Conservation (phyloP, 2,888 invertebrate genomes). For the Girardia tigrina region DNA sequence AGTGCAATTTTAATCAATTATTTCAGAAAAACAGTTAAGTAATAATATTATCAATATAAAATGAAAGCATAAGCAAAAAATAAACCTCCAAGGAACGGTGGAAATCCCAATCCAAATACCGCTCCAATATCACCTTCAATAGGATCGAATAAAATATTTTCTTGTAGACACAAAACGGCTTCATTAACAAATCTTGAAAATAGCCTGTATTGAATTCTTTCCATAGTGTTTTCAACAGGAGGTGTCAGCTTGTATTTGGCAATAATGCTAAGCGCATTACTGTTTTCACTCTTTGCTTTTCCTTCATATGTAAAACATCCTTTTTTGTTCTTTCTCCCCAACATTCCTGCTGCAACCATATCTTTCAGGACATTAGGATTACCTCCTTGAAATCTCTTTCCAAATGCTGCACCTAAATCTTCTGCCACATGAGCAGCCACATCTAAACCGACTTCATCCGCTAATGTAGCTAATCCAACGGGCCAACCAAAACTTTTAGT, state of each 20-base stretch:
- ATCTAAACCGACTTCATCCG: conserved; percentile 75
- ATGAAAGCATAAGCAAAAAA: not conserved
- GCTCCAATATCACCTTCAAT: conserved; percentile 94
- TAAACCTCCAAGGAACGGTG: conserved; percentile 76
- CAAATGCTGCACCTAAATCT: conserved; percentile 71
- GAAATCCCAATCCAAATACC: conserved; percentile 96
- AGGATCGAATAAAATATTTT: conserved; percentile 71
- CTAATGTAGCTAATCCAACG: conserved; percentile 82
- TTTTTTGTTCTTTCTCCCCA: conserved; percentile 85
- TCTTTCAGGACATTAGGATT: conserved; percentile 66
- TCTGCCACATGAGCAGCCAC: conserved; percentile 86
- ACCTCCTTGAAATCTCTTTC: conserved; percentile 61
- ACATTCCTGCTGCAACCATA: conserved; percentile 72
- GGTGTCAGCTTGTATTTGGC: conserved; percentile 69
- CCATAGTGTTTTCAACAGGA: conserved; percentile 59
- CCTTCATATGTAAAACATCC: conserved; percentile 68
- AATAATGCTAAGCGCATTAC: conserved; percentile 63
- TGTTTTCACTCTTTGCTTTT: conserved; percentile 54
- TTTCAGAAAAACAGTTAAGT: no score
- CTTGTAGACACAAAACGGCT: conserved; percentile 83
- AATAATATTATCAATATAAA: no score
- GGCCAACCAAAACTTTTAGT: conserved; percentile 84
- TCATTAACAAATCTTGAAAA: conserved; percentile 90
- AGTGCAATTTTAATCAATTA: no score
- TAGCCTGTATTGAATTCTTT: conserved; percentile 71